Conservation (phyloP, 2,888 invertebrate genomes). For the Lomographa bimaculata region DNA sequence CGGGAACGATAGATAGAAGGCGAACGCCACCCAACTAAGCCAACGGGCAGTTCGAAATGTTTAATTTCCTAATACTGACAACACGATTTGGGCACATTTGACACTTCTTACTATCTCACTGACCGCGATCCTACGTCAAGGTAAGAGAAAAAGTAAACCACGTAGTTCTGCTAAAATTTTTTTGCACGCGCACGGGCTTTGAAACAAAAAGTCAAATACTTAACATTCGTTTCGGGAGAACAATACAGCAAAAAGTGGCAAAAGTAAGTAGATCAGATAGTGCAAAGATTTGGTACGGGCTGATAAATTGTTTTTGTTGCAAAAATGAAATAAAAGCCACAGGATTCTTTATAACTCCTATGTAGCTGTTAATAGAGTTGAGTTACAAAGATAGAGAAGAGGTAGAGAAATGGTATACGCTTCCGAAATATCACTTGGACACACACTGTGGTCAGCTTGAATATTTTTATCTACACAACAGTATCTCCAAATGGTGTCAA, state of each 20-base stretch:
- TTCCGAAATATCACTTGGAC: conserved; percentile 36
- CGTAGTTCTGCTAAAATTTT: conserved; percentile 64
- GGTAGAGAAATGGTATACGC: too few relatives aligned
- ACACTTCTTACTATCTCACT: conserved; percentile 66
- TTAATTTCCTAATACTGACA: too few relatives aligned
- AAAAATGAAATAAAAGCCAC: conserved; percentile 32
- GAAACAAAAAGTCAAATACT: conserved; percentile 73
- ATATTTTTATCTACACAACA: conserved; percentile 74
- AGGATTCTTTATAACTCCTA: conserved; percentile 9
- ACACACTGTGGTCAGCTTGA: conserved; percentile 71
- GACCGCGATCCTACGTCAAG: conserved; percentile 52
- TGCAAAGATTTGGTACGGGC: conserved; percentile 64
- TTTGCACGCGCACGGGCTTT: conserved; percentile 66
- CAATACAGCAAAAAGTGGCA: conserved; percentile 70
- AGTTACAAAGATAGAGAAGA: conserved; percentile 23
- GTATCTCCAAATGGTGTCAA: conserved; percentile 78
- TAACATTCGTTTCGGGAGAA: conserved; percentile 60
- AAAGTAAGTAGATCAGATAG: conserved; percentile 76
- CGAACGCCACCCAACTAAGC: too few relatives aligned
- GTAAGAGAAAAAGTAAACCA: conserved; percentile 58
- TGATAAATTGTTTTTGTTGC: conserved; percentile 67
- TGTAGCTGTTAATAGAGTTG: conserved; percentile 26
- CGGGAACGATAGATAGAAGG: too few relatives aligned
- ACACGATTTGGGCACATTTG: conserved; percentile 52
- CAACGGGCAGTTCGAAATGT: too few relatives aligned